Evolutionary conservation across 2,113 vertebrate species (phyloP).

Genomic region (Thalassoma bifasciatum): DNA sequence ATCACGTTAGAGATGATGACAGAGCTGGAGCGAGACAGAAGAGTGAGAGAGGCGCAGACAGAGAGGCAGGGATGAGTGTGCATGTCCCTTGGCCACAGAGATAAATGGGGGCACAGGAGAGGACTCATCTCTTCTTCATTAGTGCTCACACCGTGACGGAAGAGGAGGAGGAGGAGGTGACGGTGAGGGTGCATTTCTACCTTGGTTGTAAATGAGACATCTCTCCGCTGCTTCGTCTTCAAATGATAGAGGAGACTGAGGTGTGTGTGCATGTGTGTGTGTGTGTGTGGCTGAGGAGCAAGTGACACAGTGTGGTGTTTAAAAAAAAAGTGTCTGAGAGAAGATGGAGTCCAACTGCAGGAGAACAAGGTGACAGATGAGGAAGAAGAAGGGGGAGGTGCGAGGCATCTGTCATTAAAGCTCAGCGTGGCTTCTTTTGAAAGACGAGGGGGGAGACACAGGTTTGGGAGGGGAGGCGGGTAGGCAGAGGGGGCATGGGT

Average conservation of each 20-base stretch:
- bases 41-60: slow-evolving; percentile 35
- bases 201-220: slow-evolving; percentile 79
- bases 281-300: slow-evolving; percentile 7
- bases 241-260: slow-evolving; percentile 35
- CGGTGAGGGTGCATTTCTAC: slow-evolving; percentile 58
- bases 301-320: slow-evolving; percentile 26
- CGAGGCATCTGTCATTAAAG: slow-evolving; percentile 62
- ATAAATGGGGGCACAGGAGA: slow-evolving; percentile 80
- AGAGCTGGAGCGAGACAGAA: slow-evolving; percentile 34
- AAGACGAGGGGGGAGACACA: slow-evolving; percentile 50
- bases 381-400: slow-evolving; percentile 48
- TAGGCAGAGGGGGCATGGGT: slow-evolving; percentile 47
- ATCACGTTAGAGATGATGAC: slow-evolving; percentile 28
- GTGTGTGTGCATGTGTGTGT: not conserved
- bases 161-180: slow-evolving; percentile 51
- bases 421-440: slow-evolving; percentile 64
- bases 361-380: slow-evolving; percentile 60
- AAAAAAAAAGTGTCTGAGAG: slow-evolving; percentile 40
- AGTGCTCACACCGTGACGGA: slow-evolving; percentile 80
- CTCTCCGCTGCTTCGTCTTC: slow-evolving; percentile 56
- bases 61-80: slow-evolving; percentile 53
- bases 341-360: slow-evolving; percentile 37
- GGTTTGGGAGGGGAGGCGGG: slow-evolving; percentile 25
- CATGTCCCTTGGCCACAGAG: slow-evolving; percentile 64
- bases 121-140: slow-evolving; percentile 84